These are phyloP conservation scores for Sinotaia quadrata DNA, from an alignment of 2,888 invertebrate genomes.

Conservation along the genomic window DNA sequence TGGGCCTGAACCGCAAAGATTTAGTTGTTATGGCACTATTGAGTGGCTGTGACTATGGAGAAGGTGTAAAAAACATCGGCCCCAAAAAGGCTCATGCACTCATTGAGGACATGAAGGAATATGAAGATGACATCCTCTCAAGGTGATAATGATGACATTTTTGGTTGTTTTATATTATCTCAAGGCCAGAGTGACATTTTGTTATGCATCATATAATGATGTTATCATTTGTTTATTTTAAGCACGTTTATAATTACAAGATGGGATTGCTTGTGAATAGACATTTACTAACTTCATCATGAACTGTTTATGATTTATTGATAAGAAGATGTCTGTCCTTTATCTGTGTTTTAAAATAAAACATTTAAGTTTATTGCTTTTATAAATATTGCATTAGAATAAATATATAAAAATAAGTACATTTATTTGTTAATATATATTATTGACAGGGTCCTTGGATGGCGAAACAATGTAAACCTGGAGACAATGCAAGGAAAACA, in stretches of 20 bases:
- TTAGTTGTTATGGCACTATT: constrained; percentile 24
- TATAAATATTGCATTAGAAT: no score
- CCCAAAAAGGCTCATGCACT: constrained; percentile 15
- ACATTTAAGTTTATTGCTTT: no score
- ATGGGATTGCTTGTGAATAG: no score
- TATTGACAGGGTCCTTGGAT: constrained; percentile 16
- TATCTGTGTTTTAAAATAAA: no score
- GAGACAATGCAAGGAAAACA: not conserved
- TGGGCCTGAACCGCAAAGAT: constrained; percentile 7
- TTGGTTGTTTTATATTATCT: not conserved
- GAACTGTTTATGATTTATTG: no score
- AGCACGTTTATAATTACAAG: no score
- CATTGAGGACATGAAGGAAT: constrained; percentile 12
- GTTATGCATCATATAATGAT: no score
- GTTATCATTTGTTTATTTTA: no score
- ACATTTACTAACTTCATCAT: no score
- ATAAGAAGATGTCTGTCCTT: no score
- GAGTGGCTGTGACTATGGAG: constrained; percentile 30
- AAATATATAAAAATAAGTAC: no score
- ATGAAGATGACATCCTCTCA: constrained; percentile 6
- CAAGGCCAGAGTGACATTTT: no score
- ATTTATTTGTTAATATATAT: not conserved
- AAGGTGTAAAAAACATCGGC: constrained; percentile 27
- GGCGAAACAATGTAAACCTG: constrained; percentile 19
- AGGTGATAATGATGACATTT: constrained; percentile 15